Percentiles rank a stretch among this genome's conserved stretches.
phyloP scores from a whole-genome alignment of 2,113 vertebrate species.

The Athene cunicularia region DNA sequence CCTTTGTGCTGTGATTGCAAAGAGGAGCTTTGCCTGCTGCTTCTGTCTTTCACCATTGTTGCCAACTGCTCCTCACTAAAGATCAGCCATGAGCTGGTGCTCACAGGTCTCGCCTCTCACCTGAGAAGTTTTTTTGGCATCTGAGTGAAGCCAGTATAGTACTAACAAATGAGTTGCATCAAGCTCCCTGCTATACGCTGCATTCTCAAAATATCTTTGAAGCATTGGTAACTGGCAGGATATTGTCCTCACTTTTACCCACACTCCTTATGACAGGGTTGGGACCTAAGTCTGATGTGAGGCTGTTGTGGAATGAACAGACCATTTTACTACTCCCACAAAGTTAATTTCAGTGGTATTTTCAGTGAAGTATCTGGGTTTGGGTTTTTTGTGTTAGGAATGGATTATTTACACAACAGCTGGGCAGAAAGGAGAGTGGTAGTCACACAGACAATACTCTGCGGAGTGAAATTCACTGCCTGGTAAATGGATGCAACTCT shows the following conservation, averaged over 20 bases:
- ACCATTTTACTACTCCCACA: not conserved
- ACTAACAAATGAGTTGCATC: not conserved
- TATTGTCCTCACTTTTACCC: not conserved
- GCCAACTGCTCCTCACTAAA: not conserved
- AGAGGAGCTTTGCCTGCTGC: not conserved
- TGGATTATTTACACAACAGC: not conserved
- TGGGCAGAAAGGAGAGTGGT: not conserved
- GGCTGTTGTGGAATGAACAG: not conserved
- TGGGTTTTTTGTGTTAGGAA: not conserved
- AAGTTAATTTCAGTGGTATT: not conserved
- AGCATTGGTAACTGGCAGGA: not conserved
- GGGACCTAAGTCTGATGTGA: not conserved
- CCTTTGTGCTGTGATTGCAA: not conserved
- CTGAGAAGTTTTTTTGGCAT: not conserved
- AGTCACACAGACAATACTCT: not conserved
- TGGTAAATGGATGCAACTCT: not conserved
- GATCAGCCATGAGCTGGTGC: not conserved
- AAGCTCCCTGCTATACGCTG: not conserved
- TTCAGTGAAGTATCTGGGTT: not conserved
- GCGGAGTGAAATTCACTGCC: not conserved
- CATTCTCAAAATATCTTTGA: not conserved
- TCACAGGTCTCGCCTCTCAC: not conserved
- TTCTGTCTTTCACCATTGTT: not conserved
- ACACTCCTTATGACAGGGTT: rapidly evolving
- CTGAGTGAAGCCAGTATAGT: not conserved